These are phyloP conservation scores for Leguminivora glycinivorella DNA, from an alignment of 1,140 invertebrate genomes.

Conservation along the genomic window DNA sequence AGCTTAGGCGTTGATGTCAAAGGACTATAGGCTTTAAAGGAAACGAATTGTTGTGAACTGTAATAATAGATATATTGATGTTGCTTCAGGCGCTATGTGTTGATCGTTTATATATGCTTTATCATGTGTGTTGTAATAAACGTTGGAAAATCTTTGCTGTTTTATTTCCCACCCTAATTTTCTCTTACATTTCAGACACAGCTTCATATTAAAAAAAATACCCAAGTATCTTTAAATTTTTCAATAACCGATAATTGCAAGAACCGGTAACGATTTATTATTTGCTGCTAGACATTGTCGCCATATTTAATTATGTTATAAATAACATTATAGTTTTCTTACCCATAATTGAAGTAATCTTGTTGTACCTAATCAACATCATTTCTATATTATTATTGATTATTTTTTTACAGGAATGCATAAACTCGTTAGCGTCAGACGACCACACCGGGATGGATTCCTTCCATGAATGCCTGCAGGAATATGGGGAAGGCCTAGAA, in stretches of 20 bases:
- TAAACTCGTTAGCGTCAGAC: slow-evolving; percentile 78
- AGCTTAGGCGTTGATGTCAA: slow-evolving; percentile 12
- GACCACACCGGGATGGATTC: slow-evolving; percentile 81
- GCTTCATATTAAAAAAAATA: no score
- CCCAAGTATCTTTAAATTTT: no score
- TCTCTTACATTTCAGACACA: not conserved
- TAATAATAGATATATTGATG: slow-evolving; percentile 28
- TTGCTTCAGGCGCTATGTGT: slow-evolving; percentile 22
- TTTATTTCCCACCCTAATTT: not conserved
- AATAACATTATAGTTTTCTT: no score
- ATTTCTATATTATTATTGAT: not conserved
- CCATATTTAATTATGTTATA: no score
- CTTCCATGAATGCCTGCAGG: slow-evolving; percentile 82
- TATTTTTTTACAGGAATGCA: slow-evolving; percentile 67
- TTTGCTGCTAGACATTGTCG: no score
- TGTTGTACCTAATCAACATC: not conserved
- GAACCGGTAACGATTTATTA: no score
- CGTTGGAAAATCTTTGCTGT: slow-evolving; percentile 20
- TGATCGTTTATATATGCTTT: slow-evolving; percentile 28
- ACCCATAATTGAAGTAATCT: no score
- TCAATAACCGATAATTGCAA: no score
- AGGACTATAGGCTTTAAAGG: not conserved
- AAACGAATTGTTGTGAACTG: slow-evolving; percentile 27
- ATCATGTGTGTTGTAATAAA: slow-evolving; percentile 30
- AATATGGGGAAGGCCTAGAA: slow-evolving; percentile 81